Evolutionary conservation across 2,113 vertebrate genomes (phyloP).

Genomic region (Tragelaphus strepsiceros): DNA sequence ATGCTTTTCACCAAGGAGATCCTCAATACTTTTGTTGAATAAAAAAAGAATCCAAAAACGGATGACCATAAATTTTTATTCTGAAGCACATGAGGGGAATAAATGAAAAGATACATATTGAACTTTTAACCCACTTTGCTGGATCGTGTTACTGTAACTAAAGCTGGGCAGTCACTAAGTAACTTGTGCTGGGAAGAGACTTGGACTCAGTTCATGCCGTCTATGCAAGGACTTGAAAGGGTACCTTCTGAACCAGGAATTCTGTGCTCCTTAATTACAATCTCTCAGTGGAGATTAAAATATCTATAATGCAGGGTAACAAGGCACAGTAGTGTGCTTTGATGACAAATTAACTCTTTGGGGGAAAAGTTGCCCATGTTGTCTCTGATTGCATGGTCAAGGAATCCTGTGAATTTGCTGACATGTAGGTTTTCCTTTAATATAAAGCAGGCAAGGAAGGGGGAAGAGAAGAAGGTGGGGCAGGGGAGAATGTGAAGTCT

Average conservation of each 20-base stretch:
- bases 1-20: background rate
- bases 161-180: background rate
- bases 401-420: conserved; percentile 49
- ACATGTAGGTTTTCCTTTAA: conserved; percentile 13
- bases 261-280: background rate
- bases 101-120: background rate
- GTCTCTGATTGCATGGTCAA: conserved; percentile 26
- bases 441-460: background rate
- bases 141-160: background rate
- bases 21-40: background rate
- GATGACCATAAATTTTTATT: background rate
- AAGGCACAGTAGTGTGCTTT: background rate
- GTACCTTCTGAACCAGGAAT: background rate
- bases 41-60: background rate
- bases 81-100: background rate
- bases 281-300: background rate
- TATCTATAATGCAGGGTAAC: background rate
- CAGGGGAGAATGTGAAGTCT: background rate
- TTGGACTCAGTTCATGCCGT: background rate
- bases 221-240: background rate
- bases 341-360: background rate
- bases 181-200: background rate
- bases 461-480: background rate
- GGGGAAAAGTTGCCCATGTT: background rate
- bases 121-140: background rate